phyloP scores from a whole-genome alignment of 2,797 vertebrate species.

The Neopelma chrysocephalum region DNA sequence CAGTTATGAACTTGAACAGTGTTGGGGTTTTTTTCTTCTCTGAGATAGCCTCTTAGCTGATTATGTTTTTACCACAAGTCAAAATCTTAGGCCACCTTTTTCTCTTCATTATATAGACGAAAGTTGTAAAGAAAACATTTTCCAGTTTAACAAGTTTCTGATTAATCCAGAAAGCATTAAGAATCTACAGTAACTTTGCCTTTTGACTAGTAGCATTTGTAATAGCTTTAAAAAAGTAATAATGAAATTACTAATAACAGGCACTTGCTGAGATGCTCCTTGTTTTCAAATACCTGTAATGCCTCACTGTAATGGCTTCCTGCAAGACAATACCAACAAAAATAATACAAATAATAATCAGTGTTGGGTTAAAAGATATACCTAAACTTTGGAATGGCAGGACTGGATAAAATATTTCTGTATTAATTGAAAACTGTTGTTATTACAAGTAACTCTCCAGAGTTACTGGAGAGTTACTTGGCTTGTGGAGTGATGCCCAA shows the following conservation, averaged over 20 bases:
- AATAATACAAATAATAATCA: neutral
- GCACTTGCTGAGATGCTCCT: neutral
- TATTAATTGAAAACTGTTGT: neutral
- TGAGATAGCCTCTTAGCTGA: neutral
- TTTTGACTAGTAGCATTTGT: neutral
- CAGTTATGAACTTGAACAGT: neutral
- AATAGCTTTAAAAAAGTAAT: neutral
- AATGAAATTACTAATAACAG: neutral
- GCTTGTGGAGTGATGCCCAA: neutral
- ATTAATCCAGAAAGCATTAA: neutral
- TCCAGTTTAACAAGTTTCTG: neutral
- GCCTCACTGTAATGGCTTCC: neutral
- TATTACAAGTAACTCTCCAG: neutral
- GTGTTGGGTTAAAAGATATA: neutral
- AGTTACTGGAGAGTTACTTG: no score
- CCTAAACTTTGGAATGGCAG: neutral
- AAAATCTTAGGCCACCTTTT: neutral
- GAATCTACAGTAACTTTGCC: neutral
- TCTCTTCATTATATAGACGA: neutral
- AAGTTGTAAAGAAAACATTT: neutral
- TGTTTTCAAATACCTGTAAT: neutral
- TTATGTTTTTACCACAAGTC: neutral
- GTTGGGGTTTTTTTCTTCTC: neutral
- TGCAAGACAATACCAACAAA: neutral
- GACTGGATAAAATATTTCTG: neutral